Percentiles rank a stretch among this genome's conserved stretches.
These are phyloP conservation scores for Drosophila navojoa DNA, from an alignment of 1,140 invertebrate species.

Conservation along the genomic window DNA sequence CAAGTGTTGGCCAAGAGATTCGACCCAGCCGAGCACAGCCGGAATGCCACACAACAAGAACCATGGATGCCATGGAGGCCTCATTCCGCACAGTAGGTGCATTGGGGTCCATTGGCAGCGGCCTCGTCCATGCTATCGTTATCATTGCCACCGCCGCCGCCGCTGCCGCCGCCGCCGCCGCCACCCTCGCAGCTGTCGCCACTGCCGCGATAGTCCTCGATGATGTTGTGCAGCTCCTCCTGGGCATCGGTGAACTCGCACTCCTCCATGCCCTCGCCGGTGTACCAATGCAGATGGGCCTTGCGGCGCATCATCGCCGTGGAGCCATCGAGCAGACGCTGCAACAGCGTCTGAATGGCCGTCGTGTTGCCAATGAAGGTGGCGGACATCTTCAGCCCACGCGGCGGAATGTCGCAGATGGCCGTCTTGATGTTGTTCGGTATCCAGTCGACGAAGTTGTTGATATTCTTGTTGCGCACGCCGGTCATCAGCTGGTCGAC, in stretches of 20 bases:
- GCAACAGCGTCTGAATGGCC: constrained; percentile 91
- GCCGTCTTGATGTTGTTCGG: constrained; percentile 90
- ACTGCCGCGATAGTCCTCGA: constrained; percentile 70
- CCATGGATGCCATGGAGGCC: neutral
- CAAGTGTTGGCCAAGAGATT: constrained; percentile 63
- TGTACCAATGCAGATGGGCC: constrained; percentile 92
- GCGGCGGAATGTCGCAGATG: constrained; percentile 89
- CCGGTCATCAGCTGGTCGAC: constrained; percentile 89
- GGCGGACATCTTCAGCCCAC: constrained; percentile 88
- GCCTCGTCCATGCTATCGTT: constrained; percentile 22
- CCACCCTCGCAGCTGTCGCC: constrained; percentile 21
- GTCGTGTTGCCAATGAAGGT: constrained; percentile 90
- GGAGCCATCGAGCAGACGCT: constrained; percentile 90
- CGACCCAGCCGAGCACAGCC: constrained; percentile 52
- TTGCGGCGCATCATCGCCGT: constrained; percentile 91
- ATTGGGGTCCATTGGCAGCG: constrained; percentile 5
- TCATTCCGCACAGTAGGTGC: constrained; percentile 36
- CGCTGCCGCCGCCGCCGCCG: neutral
- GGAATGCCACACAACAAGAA: neutral
- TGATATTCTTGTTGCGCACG: constrained; percentile 89
- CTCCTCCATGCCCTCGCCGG: constrained; percentile 92
- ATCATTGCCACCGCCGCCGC: neutral
- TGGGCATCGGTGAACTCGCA: constrained; percentile 91
- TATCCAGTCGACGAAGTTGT: constrained; percentile 93
- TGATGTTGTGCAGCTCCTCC: constrained; percentile 71